Evolutionary conservation across 2,888 invertebrate genomes (phyloP).

Genomic region (Scaptomyza reducta): DNA sequence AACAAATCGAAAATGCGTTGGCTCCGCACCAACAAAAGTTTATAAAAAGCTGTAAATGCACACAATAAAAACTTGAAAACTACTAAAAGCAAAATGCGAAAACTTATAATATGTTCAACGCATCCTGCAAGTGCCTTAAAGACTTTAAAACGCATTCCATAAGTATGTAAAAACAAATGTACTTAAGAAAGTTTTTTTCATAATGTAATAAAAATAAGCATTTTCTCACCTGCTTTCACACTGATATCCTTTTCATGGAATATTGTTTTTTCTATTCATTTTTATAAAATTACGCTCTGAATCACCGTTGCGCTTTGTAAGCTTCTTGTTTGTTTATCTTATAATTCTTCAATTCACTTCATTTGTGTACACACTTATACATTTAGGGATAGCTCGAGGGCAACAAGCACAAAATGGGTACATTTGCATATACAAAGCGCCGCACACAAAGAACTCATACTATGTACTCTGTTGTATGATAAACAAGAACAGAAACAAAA

Average conservation of each 20-base stretch:
- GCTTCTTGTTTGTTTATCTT: background rate
- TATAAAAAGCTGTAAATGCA: background rate
- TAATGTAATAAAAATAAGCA: no score
- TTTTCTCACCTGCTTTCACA: background rate
- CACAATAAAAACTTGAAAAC: background rate
- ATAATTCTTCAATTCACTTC: background rate
- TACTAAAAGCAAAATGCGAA: background rate
- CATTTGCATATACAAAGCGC: slow-evolving; percentile 12
- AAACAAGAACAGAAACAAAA: slow-evolving; percentile 22
- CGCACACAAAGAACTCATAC: slow-evolving; percentile 7
- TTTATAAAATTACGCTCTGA: background rate
- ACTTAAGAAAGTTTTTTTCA: no score
- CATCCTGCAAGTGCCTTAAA: background rate
- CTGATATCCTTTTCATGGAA: no score
- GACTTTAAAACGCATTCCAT: background rate
- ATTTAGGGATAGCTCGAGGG: slow-evolving; percentile 5
- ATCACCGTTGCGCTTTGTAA: background rate
- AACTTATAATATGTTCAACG: background rate
- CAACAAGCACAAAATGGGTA: slow-evolving; percentile 1
- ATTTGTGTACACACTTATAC: background rate
- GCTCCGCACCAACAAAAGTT: slow-evolving; percentile 13
- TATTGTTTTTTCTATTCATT: background rate
- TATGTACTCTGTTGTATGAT: background rate
- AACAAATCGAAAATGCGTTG: slow-evolving; percentile 26
- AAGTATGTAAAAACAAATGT: background rate